phyloP scores from a whole-genome alignment of 1,140 invertebrate species.

The Bombus cullumanus region DNA sequence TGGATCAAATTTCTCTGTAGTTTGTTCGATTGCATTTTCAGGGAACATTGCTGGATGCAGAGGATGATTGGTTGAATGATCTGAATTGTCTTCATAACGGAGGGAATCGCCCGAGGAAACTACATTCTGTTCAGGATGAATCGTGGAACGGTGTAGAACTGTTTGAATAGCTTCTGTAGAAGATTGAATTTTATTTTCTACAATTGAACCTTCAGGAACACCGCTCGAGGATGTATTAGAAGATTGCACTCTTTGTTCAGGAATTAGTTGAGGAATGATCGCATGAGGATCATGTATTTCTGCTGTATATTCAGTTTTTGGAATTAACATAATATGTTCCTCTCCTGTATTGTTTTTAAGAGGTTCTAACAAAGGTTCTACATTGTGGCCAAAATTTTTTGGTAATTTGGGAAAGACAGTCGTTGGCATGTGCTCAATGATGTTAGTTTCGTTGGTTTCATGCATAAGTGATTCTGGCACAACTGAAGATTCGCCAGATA shows the following conservation, averaged over 20 bases:
- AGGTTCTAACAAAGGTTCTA: slow-evolving; percentile 70
- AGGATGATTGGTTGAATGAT: slow-evolving; percentile 63
- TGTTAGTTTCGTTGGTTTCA: slow-evolving; percentile 67
- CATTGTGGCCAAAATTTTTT: slow-evolving; percentile 73
- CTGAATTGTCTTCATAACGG: slow-evolving; percentile 36
- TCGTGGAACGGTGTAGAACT: slow-evolving; percentile 7
- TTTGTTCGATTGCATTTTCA: slow-evolving; percentile 55
- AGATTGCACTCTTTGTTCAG: slow-evolving; percentile 62
- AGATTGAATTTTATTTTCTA: background rate
- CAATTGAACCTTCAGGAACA: background rate
- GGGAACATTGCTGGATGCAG: slow-evolving; percentile 61
- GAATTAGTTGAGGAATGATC: slow-evolving; percentile 74
- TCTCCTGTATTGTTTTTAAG: slow-evolving; percentile 56
- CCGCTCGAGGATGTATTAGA: background rate
- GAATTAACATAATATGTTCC: slow-evolving; percentile 66
- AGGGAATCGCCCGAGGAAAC: background rate
- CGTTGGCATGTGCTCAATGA: slow-evolving; percentile 65
- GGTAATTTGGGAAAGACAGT: slow-evolving; percentile 71
- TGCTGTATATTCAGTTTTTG: slow-evolving; percentile 49
- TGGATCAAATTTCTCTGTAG: slow-evolving; percentile 52
- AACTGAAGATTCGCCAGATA: background rate
- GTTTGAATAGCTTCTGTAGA: background rate
- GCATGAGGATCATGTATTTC: slow-evolving; percentile 66
- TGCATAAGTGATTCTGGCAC: slow-evolving; percentile 19
- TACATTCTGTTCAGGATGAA: slow-evolving; percentile 34